Base-by-base conservation (phyloP, 2,888 invertebrate genomes). In the Keiferia lycopersicella region DNA sequence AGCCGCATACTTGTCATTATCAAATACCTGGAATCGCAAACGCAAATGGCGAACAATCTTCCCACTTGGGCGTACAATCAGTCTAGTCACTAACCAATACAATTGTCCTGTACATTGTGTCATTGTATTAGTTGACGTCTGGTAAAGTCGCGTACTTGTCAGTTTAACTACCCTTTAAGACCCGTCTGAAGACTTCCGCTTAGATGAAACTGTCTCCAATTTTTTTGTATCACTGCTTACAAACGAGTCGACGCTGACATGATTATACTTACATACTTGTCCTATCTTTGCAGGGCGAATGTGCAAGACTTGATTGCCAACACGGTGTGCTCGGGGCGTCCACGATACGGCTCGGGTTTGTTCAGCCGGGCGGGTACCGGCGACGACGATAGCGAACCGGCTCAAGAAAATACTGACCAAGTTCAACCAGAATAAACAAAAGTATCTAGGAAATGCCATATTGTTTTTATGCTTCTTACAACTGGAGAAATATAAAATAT, bases 41-140 rank as follows among this genome's bases (percentile, higher is more conserved):
- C n/a, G n/a, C n/a, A n/a, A n/a, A 10, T 34, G 34, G 8, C 4
- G 10, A 34, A 34, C 34, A 34, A 8, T 34, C 8, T 34, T 4
- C 95, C 95, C 0, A 87, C 92, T 0, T 95, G 94, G 74, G 92
- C 94, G 0, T 96, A 95, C 75, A 92, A 94, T n/a, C 0, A 82
- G 82, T 1, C 79, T 96, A 11, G 90, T 95, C 75, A 85, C 92
- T 0, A 88, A 93, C 64, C 83, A 93, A 12, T 91, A 92, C 62
- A 96, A 96, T 80, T 96, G 95, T 92, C 62, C 82, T 95, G 57
- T 95, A 89, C 71, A 87, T n/a, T n/a, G n/a, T n/a, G n/a, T n/a
- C n/a, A n/a, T n/a, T n/a, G n/a, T n/a, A n/a, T n/a, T n/a, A n/a
- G n/a, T n/a, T n/a, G n/a, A n/a, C n/a, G n/a, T n/a, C n/a, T n/a